phyloP scores from a whole-genome alignment of 2,888 invertebrate genomes.

The Drosophila rellima region DNA sequence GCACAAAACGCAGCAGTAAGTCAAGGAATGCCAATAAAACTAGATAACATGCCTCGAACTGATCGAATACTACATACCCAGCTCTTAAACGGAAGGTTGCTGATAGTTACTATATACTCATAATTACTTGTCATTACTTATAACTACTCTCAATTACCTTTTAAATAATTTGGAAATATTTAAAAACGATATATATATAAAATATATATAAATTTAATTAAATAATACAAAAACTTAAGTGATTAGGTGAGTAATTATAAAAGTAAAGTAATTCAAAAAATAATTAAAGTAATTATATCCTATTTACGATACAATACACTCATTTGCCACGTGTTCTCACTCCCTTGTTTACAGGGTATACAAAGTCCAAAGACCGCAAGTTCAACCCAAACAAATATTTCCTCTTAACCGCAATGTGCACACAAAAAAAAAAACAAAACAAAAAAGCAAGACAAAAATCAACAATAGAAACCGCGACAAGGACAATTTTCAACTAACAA shows the following conservation, averaged over 20 bases:
- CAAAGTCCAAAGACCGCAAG: slow-evolving; percentile 17
- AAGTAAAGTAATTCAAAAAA: background rate
- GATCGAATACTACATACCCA: slow-evolving; percentile 18
- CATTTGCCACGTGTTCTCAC: background rate
- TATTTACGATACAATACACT: background rate
- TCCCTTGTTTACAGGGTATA: slow-evolving; percentile 35
- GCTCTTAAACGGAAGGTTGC: too few relatives aligned
- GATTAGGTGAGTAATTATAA: background rate
- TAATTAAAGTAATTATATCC: background rate
- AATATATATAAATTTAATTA: background rate
- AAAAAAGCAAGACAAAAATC: slow-evolving; percentile 24
- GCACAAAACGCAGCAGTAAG: slow-evolving; percentile 46
- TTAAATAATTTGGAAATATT: background rate
- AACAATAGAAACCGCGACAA: slow-evolving; percentile 24
- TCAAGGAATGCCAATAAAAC: slow-evolving; percentile 17
- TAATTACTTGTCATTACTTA: background rate
- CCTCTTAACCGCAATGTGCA: slow-evolving; percentile 39
- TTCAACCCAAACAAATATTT: slow-evolving; percentile 42
- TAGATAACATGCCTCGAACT: background rate
- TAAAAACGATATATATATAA: too few relatives aligned
- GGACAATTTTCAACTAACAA: slow-evolving; percentile 5
- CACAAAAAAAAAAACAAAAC: background rate
- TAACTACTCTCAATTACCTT: background rate
- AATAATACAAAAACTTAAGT: background rate
- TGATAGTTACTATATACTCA: background rate